Base-by-base conservation (phyloP, 2,888 invertebrate genomes). In the Caradrina clavipalpis region DNA sequence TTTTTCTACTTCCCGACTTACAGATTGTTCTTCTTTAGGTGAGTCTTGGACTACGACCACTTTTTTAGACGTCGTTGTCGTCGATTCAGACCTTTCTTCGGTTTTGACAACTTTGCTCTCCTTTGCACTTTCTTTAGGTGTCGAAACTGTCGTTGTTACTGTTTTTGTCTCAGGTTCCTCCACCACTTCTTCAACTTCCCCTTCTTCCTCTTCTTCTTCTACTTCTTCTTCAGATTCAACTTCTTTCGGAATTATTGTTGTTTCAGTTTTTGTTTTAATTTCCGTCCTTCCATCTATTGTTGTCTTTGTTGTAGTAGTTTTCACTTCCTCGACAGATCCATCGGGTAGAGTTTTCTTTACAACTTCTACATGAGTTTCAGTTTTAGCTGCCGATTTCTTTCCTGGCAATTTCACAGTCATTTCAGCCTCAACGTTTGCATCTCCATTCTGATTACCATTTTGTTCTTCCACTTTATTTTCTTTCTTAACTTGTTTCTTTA, bases 331-430 rank as follows among this genome's bases (percentile, higher is more conserved):
- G 21, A 92, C 78, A 35, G 91, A 88, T 1, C 95, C 96, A 87
- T 96, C 94, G 0, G 95, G 92, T 74, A 95, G 87, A 80, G 88
- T 85, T 82, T 91, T 95, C 78, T 91, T 92, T 4, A 89, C 88
- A 31, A 95, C 92, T 87, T 96, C 95, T 22, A 96, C 94, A 81
- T 93, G 92, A 50, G 95, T 96, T 82, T 95, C 95, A 61, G 93
- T 94, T 88, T 93, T 95, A 6, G 93, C 94, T 58, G 90, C 91
- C 15, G 94, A 90, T 76, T 94, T 94, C 77, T 95, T 95, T 1
- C 92, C 74, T 6, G 96, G 94, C 55, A 95, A 76, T 79, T 93
- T 95, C 0, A 95, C 90, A 55, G 92, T 92, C 75, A 95, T 81
- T 71, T 91, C 93, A 55, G 94, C 90, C 78, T 95, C 93, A 53